Evolutionary conservation across 2,888 invertebrate genomes (phyloP).

Genomic region (Andrena marginata): DNA sequence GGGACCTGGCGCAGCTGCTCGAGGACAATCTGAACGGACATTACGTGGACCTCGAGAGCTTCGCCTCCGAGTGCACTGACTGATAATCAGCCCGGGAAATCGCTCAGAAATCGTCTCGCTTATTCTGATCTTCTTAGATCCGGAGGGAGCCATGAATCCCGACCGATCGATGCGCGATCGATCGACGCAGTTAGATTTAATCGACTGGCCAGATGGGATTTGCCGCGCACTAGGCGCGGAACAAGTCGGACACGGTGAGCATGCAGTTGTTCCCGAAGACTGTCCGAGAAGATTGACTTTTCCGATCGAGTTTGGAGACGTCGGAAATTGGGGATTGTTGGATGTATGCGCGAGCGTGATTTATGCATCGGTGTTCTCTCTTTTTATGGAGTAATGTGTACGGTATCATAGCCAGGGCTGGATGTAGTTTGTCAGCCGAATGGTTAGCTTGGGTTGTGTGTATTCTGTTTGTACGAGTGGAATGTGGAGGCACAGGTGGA

Average conservation of each 20-base stretch:
- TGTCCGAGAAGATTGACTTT: not conserved
- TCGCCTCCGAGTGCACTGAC: conserved; percentile 88
- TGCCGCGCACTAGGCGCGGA: not conserved
- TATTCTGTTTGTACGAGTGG: not conserved
- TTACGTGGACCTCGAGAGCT: conserved; percentile 90
- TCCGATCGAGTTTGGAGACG: not conserved
- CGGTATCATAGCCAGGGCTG: not conserved
- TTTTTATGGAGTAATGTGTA: not conserved
- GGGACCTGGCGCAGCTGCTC: conserved; percentile 87
- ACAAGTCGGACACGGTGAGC: not conserved
- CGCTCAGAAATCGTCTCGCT: not conserved
- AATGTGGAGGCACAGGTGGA: not conserved
- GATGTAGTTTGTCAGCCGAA: not conserved
- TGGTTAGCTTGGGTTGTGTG: not conserved
- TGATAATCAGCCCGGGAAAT: conserved; percentile 57
- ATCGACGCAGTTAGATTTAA: not conserved
- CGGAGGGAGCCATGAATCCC: not conserved
- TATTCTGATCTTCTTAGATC: not conserved
- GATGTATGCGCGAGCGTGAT: not conserved
- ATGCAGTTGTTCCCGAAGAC: not conserved
- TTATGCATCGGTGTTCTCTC: not conserved
- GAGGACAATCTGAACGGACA: conserved; percentile 89
- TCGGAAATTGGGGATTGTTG: not conserved
- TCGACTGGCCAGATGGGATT: not conserved
- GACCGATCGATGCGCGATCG: not conserved